A percentile compares a stretch with the other conserved stretches of the same genome.
Conservation (phyloP, 1,140 invertebrate genomes). For the Oryzaephilus surinamensis region DNA sequence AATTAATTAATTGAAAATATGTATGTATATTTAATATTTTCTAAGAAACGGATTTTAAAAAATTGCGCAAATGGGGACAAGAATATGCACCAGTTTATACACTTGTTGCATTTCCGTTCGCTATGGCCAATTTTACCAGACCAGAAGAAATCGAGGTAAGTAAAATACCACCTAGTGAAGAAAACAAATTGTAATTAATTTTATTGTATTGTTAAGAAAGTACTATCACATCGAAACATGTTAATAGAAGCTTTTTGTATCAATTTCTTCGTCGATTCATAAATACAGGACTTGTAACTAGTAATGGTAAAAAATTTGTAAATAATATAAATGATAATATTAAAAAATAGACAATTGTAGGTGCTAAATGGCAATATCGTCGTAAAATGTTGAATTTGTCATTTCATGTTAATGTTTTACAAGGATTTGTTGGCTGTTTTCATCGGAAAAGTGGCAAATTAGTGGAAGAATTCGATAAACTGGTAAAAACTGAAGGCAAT, state of each 20-base stretch:
- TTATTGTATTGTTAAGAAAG: too few species aligned
- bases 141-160: constrained; percentile 4
- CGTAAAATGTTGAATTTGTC: constrained; percentile 63
- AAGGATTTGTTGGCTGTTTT: constrained; percentile 60
- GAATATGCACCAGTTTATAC: constrained; percentile 3
- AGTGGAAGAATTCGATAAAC: background rate
- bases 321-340: constrained; percentile 35
- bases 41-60: too few species aligned
- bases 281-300: constrained; percentile 53
- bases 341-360: too few species aligned
- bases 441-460: constrained; percentile 21
- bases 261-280: constrained; percentile 41
- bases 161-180: too few species aligned
- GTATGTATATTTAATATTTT: too few species aligned
- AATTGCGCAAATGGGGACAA: too few species aligned
- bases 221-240: constrained; percentile 4
- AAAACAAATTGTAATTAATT: too few species aligned
- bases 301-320: too few species aligned
- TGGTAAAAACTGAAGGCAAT: background rate
- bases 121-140: background rate
- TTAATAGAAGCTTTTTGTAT: constrained; percentile 6
- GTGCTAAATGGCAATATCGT: constrained; percentile 52
- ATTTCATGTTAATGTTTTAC: constrained; percentile 65
- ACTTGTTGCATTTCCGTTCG: background rate
- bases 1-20: too few species aligned